Conservation (phyloP, 1,140 invertebrate species). For the Scaptomyza montana region DNA sequence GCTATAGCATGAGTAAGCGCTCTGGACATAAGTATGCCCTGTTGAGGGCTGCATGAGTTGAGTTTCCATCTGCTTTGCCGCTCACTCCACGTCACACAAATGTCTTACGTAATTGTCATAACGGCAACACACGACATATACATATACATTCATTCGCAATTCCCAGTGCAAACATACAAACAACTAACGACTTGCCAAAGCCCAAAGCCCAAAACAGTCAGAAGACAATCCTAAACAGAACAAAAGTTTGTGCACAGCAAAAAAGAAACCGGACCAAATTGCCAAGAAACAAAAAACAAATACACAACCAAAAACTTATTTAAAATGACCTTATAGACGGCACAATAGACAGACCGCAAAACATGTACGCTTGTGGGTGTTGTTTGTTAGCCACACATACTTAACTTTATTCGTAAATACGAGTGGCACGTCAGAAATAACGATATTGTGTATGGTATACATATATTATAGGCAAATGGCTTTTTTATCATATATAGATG, state of each 20-base stretch:
- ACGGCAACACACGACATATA: slow-evolving; percentile 47
- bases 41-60: slow-evolving; percentile 55
- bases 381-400: slow-evolving; percentile 44
- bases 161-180: slow-evolving; percentile 60
- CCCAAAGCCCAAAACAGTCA: slow-evolving; percentile 29
- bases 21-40: slow-evolving; percentile 35
- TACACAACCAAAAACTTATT: slow-evolving; percentile 67
- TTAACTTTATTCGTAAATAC: slow-evolving; percentile 53
- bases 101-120: slow-evolving; percentile 76
- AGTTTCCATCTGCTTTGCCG: slow-evolving; percentile 42
- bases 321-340: slow-evolving; percentile 73
- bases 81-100: slow-evolving; percentile 68
- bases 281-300: slow-evolving; percentile 23
- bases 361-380: slow-evolving; percentile 39
- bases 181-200: slow-evolving; percentile 41
- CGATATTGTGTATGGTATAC: neutral
- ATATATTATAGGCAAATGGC: neutral
- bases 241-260: neutral
- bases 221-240: slow-evolving; percentile 3
- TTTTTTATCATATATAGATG: neutral
- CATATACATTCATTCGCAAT: slow-evolving; percentile 25
- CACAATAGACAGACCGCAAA: slow-evolving; percentile 65
- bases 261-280: slow-evolving; percentile 17
- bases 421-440: slow-evolving; percentile 13
- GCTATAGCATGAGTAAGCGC: slow-evolving; percentile 58